Evolutionary conservation across 2,113 vertebrate species (phyloP).

Genomic region (Myiozetetes cayanensis): DNA sequence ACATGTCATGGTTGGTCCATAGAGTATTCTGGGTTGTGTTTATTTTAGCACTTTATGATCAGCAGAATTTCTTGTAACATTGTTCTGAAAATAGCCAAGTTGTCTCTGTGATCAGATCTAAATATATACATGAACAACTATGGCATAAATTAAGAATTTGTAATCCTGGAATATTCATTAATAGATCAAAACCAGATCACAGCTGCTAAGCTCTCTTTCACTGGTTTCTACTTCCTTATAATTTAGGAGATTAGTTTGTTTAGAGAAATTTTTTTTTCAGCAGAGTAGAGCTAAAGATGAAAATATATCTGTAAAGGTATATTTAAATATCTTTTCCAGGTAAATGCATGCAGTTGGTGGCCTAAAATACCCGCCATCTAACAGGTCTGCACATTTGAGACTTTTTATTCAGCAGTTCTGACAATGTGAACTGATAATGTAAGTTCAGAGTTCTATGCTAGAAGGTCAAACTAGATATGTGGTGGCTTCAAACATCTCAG

Average conservation of each 20-base stretch:
- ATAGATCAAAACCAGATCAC: neutral
- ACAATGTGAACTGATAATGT: neutral
- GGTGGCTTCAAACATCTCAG: neutral
- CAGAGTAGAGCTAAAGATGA: neutral
- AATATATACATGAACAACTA: neutral
- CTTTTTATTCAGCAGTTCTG: neutral
- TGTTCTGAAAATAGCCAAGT: neutral
- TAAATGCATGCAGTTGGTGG: neutral
- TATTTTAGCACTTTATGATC: neutral
- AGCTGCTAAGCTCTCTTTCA: neutral
- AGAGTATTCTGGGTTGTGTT: neutral
- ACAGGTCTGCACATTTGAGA: neutral
- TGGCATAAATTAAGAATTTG: neutral
- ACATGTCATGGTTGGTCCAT: neutral
- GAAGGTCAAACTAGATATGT: neutral
- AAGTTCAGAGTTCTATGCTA: neutral
- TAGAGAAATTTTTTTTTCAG: neutral
- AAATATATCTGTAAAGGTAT: neutral
- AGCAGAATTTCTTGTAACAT: neutral
- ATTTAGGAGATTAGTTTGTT: neutral
- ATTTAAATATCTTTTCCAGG: neutral
- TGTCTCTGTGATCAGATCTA: neutral
- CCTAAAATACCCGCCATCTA: neutral
- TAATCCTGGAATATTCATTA: neutral
- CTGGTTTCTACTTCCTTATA: neutral